Conservation (phyloP, 2,888 invertebrate species). For the Drosophila ochracea region DNA sequence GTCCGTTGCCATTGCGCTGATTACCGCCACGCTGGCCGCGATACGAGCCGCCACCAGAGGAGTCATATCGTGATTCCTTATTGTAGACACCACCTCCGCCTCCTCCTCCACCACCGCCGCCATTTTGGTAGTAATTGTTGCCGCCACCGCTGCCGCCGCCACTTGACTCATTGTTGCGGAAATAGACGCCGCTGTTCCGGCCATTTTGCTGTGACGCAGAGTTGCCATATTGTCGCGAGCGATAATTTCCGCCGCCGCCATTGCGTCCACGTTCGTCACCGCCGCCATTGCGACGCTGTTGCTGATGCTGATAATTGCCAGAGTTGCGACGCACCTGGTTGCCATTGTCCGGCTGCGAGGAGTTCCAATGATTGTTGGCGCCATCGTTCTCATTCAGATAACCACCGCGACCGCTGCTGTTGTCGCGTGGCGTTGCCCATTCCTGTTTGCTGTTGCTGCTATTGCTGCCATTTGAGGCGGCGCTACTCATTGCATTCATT, state of each 20-base stretch:
- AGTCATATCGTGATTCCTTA: conserved; percentile 78
- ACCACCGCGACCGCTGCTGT: conserved; percentile 50
- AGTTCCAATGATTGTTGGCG: conserved; percentile 69
- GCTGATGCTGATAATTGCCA: conserved; percentile 64
- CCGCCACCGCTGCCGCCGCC: conserved; percentile 62
- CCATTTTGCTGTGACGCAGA: conserved; percentile 77
- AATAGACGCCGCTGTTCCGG: conserved; percentile 80
- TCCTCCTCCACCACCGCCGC: conserved; percentile 61
- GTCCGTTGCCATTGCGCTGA: conserved; percentile 74
- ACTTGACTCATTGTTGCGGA: conserved; percentile 83
- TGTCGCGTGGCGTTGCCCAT: conserved; percentile 70
- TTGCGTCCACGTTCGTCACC: conserved; percentile 73
- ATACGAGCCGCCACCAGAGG: conserved; percentile 72
- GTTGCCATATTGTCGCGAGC: conserved; percentile 76
- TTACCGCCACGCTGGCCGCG: conserved; percentile 80
- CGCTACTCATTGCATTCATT: conserved; percentile 75
- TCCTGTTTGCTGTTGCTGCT: conserved; percentile 66
- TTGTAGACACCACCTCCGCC: conserved; percentile 69
- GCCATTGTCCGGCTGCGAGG: conserved; percentile 59
- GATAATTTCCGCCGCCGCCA: conserved; percentile 66
- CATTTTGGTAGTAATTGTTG: conserved; percentile 73
- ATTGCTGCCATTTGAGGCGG: conserved; percentile 62
- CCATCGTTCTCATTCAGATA: conserved; percentile 48
- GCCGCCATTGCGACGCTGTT: conserved; percentile 58
- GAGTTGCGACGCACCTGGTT: conserved; percentile 73